Percentiles rank a stretch among this genome's conserved stretches.
These are phyloP conservation scores for Bombus superbus DNA, from an alignment of 1,140 invertebrate genomes.

Conservation along the genomic window DNA sequence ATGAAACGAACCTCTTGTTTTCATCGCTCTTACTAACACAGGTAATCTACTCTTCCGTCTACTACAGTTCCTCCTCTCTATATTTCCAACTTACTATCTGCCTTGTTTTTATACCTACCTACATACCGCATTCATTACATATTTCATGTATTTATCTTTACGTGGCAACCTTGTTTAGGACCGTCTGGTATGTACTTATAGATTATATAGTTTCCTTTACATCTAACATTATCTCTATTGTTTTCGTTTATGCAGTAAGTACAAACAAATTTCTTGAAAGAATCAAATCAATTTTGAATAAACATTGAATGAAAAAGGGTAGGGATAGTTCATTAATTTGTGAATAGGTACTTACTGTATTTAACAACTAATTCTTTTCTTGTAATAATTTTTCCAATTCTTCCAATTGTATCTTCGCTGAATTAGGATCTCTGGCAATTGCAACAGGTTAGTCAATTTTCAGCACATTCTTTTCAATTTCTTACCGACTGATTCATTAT, in stretches of 20 bases:
- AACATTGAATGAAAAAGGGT: no score
- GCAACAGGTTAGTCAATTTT: slow-evolving; percentile 63
- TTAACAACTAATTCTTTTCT: slow-evolving; percentile 31
- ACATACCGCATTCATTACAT: not conserved
- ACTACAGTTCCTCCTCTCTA: not conserved
- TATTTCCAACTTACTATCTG: not conserved
- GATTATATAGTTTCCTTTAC: not conserved
- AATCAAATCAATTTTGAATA: not conserved
- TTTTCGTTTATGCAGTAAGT: not conserved
- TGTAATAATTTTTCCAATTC: slow-evolving; percentile 18
- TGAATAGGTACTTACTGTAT: not conserved
- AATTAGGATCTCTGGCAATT: slow-evolving; percentile 77
- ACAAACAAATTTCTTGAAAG: not conserved
- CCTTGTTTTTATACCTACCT: no score
- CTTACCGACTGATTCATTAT: no score
- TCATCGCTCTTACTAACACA: slow-evolving; percentile 92
- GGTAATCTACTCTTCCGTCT: slow-evolving; percentile 80
- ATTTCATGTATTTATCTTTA: not conserved
- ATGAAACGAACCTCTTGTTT: slow-evolving; percentile 92
- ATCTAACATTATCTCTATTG: not conserved
- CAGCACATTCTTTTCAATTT: no score
- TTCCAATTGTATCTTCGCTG: not conserved
- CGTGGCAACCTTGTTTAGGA: slow-evolving; percentile 70
- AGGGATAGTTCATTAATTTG: no score
- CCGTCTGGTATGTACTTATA: slow-evolving; percentile 72